A percentile compares a stretch with the other conserved stretches of the same genome.
These are phyloP conservation scores for Cettia cetti DNA, from an alignment of 2,113 vertebrate species.

Conservation along the genomic window DNA sequence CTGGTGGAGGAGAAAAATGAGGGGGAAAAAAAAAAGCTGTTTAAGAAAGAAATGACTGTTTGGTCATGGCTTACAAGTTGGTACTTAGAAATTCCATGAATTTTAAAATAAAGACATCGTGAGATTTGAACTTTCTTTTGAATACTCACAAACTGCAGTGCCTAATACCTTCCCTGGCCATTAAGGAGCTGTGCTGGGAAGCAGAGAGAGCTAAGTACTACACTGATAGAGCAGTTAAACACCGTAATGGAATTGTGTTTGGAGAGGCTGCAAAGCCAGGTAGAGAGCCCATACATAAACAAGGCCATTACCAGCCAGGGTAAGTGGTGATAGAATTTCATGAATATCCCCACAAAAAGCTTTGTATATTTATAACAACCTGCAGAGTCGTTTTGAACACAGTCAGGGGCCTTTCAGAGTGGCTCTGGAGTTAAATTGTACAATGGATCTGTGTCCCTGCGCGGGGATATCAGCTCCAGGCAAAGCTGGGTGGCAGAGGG, in stretches of 20 bases:
- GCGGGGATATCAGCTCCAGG: fast-evolving
- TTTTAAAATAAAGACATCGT: conserved; percentile 59
- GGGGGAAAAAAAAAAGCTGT: not conserved
- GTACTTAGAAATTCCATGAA: conserved; percentile 69
- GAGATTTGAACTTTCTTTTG: conserved; percentile 45
- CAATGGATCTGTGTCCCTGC: not conserved
- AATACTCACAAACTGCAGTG: not conserved
- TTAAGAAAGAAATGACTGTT: conserved; percentile 2
- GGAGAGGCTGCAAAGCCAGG: conserved; percentile 51
- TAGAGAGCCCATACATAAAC: conserved; percentile 57
- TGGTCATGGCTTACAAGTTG: conserved; percentile 40
- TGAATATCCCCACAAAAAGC: conserved; percentile 56
- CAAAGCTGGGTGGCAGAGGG: not conserved
- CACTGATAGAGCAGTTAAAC: conserved; percentile 55
- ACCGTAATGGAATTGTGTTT: conserved; percentile 44
- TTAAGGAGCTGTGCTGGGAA: conserved; percentile 45
- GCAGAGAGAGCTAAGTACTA: not conserved
- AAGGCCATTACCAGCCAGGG: conserved; percentile 54
- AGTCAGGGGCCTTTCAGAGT: conserved; percentile 8
- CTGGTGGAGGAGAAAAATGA: not conserved
- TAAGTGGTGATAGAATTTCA: conserved; percentile 54
- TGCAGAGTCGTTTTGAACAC: conserved; percentile 27
- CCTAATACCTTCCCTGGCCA: conserved; percentile 37
- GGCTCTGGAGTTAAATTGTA: not conserved
- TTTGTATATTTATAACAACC: conserved; percentile 58